phyloP scores from a whole-genome alignment of 2,113 vertebrate species.

The Melanocharis versteri region DNA sequence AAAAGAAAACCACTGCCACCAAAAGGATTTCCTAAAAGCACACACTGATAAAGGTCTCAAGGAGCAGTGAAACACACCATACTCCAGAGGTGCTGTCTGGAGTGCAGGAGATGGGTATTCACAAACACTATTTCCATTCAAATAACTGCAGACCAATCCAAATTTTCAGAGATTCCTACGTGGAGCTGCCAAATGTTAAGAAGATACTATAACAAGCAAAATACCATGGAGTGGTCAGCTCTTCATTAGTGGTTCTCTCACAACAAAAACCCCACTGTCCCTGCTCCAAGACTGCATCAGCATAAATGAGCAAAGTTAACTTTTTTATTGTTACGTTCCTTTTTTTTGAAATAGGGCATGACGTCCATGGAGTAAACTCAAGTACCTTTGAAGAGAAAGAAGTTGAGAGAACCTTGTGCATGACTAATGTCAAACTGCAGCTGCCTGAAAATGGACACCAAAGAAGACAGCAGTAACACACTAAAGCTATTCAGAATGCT shows the following conservation, averaged over 20 bases:
- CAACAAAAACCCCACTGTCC: neutral
- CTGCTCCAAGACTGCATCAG: neutral
- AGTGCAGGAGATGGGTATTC: neutral
- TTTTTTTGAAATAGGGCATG: neutral
- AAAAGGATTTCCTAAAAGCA: neutral
- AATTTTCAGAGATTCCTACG: neutral
- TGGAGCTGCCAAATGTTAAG: neutral
- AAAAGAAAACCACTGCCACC: neutral
- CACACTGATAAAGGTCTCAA: neutral
- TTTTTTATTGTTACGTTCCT: neutral
- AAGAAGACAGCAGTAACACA: neutral
- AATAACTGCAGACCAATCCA: neutral
- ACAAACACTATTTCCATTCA: neutral
- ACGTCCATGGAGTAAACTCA: neutral
- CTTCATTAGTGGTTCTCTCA: neutral
- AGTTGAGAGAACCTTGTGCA: neutral
- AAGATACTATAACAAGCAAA: neutral
- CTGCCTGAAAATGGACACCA: neutral
- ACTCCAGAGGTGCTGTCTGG: neutral
- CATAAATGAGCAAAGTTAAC: neutral
- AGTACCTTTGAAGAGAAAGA: neutral
- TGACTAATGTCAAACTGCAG: neutral
- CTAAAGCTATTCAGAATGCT: neutral
- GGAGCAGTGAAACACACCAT: neutral
- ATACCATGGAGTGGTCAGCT: neutral